Evolutionary conservation across 2,113 vertebrate species (phyloP).

Genomic region (Neoarius graeffei): DNA sequence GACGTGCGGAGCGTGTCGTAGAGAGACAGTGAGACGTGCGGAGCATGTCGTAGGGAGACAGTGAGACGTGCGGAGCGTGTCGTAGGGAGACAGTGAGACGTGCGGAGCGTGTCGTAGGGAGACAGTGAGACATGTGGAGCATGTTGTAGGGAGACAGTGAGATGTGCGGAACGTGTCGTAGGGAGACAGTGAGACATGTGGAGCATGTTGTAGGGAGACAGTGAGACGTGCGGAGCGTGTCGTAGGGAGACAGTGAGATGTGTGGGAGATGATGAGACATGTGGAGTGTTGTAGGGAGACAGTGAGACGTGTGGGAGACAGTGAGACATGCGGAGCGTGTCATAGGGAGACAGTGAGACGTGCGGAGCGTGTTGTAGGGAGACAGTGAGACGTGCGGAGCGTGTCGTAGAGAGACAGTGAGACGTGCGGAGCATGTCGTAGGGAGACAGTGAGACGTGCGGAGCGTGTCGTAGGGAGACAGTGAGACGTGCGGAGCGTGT

Average conservation of each 20-base stretch:
- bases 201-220: too few relatives aligned
- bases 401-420: background rate
- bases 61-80: too few relatives aligned
- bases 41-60: too few relatives aligned
- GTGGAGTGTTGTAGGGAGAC: constrained; percentile 14
- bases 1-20: background rate
- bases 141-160: background rate
- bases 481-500: too few relatives aligned
- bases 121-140: background rate
- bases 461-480: too few relatives aligned
- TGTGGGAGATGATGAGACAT: constrained; percentile 25
- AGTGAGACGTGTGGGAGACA: background rate
- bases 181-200: too few relatives aligned
- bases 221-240: constrained; percentile 43
- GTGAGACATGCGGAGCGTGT: constrained; percentile 39
- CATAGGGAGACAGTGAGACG: background rate
- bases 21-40: background rate
- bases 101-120: constrained; percentile 33
- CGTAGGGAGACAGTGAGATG: background rate
- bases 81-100: constrained; percentile 2
- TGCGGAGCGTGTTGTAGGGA: constrained; percentile 29
- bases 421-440: background rate
- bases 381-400: constrained; percentile 40
- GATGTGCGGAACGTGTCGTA: too few relatives aligned
- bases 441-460: too few relatives aligned